These are phyloP conservation scores for Cygnus olor DNA, from an alignment of 2,797 vertebrate genomes.

Conservation along the genomic window DNA sequence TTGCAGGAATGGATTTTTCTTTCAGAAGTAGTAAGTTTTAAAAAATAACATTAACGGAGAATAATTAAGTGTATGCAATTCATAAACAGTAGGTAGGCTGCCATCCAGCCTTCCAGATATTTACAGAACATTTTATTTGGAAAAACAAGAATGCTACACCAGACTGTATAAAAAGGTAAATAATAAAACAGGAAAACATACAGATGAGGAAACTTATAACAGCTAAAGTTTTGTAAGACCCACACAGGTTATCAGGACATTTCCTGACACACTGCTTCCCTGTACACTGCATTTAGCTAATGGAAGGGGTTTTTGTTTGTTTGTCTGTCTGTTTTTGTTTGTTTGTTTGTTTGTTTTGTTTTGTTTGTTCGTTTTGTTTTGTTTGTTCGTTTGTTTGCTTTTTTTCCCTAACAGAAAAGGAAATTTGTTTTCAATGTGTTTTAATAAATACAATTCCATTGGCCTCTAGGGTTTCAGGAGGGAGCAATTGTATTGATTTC, in stretches of 20 bases:
- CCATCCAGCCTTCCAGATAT: not conserved
- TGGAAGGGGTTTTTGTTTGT: not conserved
- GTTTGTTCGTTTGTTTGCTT: not conserved
- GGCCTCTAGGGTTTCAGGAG: constrained; percentile 11
- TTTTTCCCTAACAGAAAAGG: constrained; percentile 17
- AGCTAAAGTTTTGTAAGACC: not conserved
- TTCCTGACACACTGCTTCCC: not conserved
- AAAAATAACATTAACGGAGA: not conserved
- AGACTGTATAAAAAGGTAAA: not conserved
- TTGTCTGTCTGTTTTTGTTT: too few relatives aligned
- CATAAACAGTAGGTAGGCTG: not conserved
- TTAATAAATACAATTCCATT: constrained; percentile 21
- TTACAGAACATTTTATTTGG: not conserved
- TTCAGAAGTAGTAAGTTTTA: not conserved
- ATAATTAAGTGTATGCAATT: not conserved
- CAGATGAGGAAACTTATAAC: not conserved
- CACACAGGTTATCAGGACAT: not conserved
- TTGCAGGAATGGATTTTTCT: not conserved
- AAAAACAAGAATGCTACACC: not conserved
- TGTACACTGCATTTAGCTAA: not conserved
- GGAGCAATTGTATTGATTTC: constrained; percentile 61
- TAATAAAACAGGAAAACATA: not conserved
- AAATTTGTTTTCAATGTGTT: constrained; percentile 34
- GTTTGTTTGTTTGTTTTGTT: too few relatives aligned
- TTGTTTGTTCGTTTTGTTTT: too few relatives aligned